Percentiles rank a stretch among this genome's conserved stretches.
Evolutionary conservation across 2,888 invertebrate genomes (phyloP).

Genomic region (Aromia moschata): DNA sequence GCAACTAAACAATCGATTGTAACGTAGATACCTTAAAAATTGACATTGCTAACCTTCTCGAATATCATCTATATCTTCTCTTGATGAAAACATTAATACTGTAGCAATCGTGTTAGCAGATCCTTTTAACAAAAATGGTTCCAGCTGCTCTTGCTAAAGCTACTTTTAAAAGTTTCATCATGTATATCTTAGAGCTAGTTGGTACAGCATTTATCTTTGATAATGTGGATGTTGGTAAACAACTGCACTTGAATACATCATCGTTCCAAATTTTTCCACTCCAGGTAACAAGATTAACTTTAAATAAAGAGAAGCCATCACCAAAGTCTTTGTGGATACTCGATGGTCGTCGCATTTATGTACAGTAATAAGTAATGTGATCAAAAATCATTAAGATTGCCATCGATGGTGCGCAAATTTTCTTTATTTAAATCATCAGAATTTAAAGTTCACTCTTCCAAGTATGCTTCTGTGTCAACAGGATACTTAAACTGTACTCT

Average conservation of each 20-base stretch:
- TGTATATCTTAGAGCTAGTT: slow-evolving; percentile 25
- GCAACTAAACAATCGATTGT: slow-evolving; percentile 25
- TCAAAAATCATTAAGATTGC: slow-evolving; percentile 44
- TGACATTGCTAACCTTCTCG: slow-evolving; percentile 24
- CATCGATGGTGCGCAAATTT: slow-evolving; percentile 41
- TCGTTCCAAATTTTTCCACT: slow-evolving; percentile 41
- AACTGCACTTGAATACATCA: slow-evolving; percentile 38
- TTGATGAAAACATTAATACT: slow-evolving; percentile 28
- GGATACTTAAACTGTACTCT: slow-evolving; percentile 47
- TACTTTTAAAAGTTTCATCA: slow-evolving; percentile 39
- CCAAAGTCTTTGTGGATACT: slow-evolving; percentile 34
- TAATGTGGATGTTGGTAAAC: slow-evolving; percentile 23
- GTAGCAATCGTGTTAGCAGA: slow-evolving; percentile 37
- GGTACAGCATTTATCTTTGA: slow-evolving; percentile 25
- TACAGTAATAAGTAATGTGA: slow-evolving; percentile 47
- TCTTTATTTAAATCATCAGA: slow-evolving; percentile 41
- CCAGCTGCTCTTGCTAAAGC: too few relatives aligned
- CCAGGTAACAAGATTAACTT: slow-evolving; percentile 41
- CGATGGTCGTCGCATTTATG: slow-evolving; percentile 33
- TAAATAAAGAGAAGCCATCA: slow-evolving; percentile 42
- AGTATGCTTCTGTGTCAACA: slow-evolving; percentile 43
- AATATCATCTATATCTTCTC: slow-evolving; percentile 16
- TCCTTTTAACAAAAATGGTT: slow-evolving; percentile 27
- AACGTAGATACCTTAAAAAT: too few relatives aligned
- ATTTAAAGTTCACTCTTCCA: slow-evolving; percentile 39